Evolutionary conservation across 53 echinoderm and acorn worm species (phyloP).

Genomic region (Echinarachnius parma): DNA sequence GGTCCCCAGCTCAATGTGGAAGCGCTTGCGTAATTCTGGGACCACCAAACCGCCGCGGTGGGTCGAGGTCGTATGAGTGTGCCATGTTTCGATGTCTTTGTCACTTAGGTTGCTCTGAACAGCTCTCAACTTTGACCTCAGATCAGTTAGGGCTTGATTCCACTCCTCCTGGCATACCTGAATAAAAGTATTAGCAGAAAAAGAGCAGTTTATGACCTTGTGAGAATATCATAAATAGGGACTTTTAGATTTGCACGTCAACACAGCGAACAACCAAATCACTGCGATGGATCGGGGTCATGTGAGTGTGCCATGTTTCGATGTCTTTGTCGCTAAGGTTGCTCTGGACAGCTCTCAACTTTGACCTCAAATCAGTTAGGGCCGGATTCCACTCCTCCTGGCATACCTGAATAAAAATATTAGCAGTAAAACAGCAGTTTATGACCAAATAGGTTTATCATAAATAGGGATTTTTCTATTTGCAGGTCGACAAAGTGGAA

Average conservation of each 20-base stretch:
- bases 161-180: slow-evolving; percentile 37
- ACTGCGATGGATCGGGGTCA: slow-evolving; percentile 76
- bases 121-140: slow-evolving; percentile 63
- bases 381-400: slow-evolving; percentile 40
- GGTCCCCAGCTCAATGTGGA: slow-evolving; percentile 75
- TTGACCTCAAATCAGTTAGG: slow-evolving; percentile 52
- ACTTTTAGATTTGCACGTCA: no score
- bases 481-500: no score
- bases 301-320: slow-evolving; percentile 80
- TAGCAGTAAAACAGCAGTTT: no score
- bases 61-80: slow-evolving; percentile 78
- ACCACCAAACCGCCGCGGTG: slow-evolving; percentile 73
- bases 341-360: slow-evolving; percentile 65
- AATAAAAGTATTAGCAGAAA: no score
- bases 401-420: no score
- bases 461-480: no score
- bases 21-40: slow-evolving; percentile 43
- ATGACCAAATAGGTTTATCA: no score
- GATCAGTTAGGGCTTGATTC: slow-evolving; percentile 38
- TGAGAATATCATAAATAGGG: no score
- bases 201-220: no score
- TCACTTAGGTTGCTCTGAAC: slow-evolving; percentile 72
- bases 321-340: slow-evolving; percentile 90
- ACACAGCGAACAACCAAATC: no score
- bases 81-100: slow-evolving; percentile 86